These are phyloP conservation scores for Callocephalon fimbriatum DNA, from an alignment of 2,113 vertebrate species.

Conservation along the genomic window DNA sequence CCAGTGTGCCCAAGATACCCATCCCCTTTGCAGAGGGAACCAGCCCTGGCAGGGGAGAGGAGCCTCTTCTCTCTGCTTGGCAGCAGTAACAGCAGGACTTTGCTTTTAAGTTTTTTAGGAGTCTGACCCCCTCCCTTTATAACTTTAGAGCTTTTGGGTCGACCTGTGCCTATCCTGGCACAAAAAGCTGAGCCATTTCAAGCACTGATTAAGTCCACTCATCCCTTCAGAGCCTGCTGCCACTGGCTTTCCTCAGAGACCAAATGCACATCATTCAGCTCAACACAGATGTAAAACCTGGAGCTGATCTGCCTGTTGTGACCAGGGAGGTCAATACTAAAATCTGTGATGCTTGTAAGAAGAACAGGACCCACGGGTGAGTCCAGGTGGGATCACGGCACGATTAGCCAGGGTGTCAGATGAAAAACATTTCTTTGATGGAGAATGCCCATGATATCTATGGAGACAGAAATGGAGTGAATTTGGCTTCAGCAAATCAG, in stretches of 20 bases:
- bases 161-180: neutral
- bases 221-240: neutral
- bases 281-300: neutral
- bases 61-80: neutral
- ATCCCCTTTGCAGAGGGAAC: neutral
- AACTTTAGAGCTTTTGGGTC: neutral
- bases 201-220: neutral
- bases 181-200: neutral
- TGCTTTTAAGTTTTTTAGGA: neutral
- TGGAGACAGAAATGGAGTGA: neutral
- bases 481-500: neutral
- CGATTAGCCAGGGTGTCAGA: neutral
- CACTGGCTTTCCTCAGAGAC: neutral
- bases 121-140: neutral
- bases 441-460: neutral
- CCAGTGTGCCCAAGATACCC: neutral
- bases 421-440: neutral
- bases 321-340: neutral
- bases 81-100: neutral
- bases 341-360: neutral
- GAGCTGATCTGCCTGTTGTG: neutral
- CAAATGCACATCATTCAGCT: neutral
- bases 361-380: neutral
- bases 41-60: rapidly evolving
- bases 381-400: neutral